Base-by-base conservation (phyloP, 1,140 invertebrate species). In the Solenopsis fugax region DNA sequence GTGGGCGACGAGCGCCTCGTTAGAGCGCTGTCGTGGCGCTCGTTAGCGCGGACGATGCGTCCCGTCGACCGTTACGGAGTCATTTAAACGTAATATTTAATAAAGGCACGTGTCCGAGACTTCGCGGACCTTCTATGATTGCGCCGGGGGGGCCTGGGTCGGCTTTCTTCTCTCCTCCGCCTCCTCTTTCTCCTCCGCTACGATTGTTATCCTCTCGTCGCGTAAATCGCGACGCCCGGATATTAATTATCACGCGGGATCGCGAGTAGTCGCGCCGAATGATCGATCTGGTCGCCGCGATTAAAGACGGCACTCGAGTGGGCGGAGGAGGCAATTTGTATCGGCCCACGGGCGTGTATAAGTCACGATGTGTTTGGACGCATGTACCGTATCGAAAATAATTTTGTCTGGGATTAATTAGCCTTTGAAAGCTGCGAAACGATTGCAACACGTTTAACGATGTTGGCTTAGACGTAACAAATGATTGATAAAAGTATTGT, bases 81-180 rank as follows among this genome's bases (percentile, higher is more conserved):
- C 73, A 89, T 82, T 90, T 90, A 89, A 87, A 90, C 73, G 78
- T 87, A 71, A 90, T 89, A 71, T 78, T 90, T 89, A 87, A 90
- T 90, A 87, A 87, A 18, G 85, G 37, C 67, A 45, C 60, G 64
- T 75, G 82, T 69, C 62, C 60, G 41, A 60, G 75, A 54, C 60
- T 60, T 60, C 65, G 37, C 65, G 81, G 48, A 48, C 37, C 9
- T 41, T 76, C 77, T 5, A 9, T 24, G 13, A 67, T n/a, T 71
- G 48, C 21, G 60, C 45, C 76, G 45, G 48, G 10, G 10, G 34
- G 50, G n/a, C 16, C 50, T 64, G 2, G 2, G 12, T 48, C 73
- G 21, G 12, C 18, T 24, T 62, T 5, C 13, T 24, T 16, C 54
- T 18, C 34, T 5, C 54, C 52, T 67, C n/a, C 6, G 4, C 10